phyloP scores from a whole-genome alignment of 2,888 invertebrate genomes.

The Drosophila paramelanica region DNA sequence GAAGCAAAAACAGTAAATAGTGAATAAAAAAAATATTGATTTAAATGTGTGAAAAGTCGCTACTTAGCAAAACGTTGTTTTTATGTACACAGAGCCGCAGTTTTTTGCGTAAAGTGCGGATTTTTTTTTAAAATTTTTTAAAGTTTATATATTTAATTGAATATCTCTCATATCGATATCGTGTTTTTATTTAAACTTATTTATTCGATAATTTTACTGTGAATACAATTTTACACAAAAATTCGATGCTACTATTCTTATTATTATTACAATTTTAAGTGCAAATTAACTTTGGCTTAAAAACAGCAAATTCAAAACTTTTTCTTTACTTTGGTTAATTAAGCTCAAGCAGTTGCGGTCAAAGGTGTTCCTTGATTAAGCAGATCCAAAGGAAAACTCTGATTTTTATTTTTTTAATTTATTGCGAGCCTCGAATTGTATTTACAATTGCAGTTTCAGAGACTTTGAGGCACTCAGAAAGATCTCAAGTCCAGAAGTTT shows the following conservation, averaged over 20 bases:
- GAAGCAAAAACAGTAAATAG: no score
- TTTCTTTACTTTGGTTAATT: conserved; percentile 24
- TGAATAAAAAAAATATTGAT: no score
- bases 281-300: neutral
- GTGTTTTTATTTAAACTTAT: no score
- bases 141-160: no score
- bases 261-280: neutral
- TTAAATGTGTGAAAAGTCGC: no score
- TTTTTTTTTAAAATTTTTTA: no score
- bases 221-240: no score
- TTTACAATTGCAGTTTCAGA: conserved; percentile 49
- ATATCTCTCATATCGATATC: no score
- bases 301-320: neutral
- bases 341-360: conserved; percentile 24
- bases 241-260: neutral
- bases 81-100: no score
- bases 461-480: conserved; percentile 25
- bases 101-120: no score
- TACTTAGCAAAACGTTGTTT: no score
- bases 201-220: no score
- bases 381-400: conserved; percentile 16
- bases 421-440: conserved; percentile 43
- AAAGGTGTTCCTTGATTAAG: conserved; percentile 34
- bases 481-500: conserved; percentile 18
- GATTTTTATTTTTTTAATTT: neutral